phyloP scores from a whole-genome alignment of 2,113 vertebrate species.

The sheep (Ovis aries) region DNA sequence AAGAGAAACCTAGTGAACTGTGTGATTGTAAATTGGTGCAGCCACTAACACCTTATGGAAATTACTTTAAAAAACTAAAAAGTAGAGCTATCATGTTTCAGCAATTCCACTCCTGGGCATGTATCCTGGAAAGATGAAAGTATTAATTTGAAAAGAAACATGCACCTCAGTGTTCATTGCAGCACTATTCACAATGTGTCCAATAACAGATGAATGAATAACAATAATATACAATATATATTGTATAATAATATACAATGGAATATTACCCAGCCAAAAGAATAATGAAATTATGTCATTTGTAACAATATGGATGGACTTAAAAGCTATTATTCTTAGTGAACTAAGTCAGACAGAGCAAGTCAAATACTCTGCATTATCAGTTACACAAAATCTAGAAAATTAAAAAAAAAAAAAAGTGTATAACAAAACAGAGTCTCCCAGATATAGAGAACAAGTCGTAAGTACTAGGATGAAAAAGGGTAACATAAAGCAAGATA shows the following conservation, averaged over 20 bases:
- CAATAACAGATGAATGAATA: neutral
- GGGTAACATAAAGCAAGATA: neutral
- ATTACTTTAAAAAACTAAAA: neutral
- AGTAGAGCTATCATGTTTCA: neutral
- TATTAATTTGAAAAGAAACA: neutral
- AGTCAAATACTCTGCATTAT: neutral
- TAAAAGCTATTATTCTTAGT: neutral
- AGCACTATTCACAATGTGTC: neutral
- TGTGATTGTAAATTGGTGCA: neutral
- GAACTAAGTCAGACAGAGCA: neutral
- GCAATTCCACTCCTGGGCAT: neutral
- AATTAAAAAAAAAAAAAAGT: neutral
- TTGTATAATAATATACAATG: too few species aligned
- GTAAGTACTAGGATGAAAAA: accelerated
- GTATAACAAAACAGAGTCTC: neutral
- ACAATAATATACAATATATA: too few species aligned
- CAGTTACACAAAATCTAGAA: neutral
- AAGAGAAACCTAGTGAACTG: neutral
- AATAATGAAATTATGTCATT: neutral
- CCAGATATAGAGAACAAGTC: neutral
- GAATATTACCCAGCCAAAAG: neutral
- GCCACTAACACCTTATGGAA: neutral
- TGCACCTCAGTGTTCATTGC: neutral
- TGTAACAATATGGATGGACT: neutral
- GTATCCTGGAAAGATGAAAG: neutral